Percentiles rank a stretch among this genome's conserved stretches.
Conservation (phyloP, 2,797 vertebrate genomes). For the Etheostoma perlongum region DNA sequence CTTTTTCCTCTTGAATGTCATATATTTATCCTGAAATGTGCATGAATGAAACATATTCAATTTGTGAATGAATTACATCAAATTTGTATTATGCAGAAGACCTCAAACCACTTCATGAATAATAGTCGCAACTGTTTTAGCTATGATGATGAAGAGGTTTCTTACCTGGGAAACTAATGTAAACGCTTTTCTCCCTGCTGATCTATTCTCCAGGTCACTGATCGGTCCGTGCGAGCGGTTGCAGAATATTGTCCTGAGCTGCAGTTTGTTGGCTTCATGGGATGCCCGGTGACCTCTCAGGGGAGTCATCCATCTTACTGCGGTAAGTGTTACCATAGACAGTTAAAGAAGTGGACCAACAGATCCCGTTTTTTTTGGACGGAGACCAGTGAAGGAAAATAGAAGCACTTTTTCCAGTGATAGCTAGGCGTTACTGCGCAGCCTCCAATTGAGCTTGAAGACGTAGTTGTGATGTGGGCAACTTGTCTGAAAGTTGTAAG, state of each 20-base stretch:
- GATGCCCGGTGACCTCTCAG: slow-evolving; percentile 97
- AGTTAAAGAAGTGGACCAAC: no score
- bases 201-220: slow-evolving; percentile 88
- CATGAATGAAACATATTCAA: background rate
- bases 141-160: background rate
- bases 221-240: slow-evolving; percentile 94
- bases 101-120: background rate
- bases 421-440: no score
- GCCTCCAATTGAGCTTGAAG: no score
- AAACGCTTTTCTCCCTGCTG: background rate
- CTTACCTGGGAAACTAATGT: background rate
- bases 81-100: background rate
- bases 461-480: no score
- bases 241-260: slow-evolving; percentile 96
- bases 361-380: no score
- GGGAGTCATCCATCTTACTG: slow-evolving; percentile 96
- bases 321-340: slow-evolving; percentile 83
- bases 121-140: background rate
- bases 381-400: no score
- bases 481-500: no score
- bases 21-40: background rate
- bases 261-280: slow-evolving; percentile 98
- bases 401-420: no score
- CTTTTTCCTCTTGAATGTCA: background rate
- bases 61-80: background rate